Percentiles rank a stretch among this genome's conserved stretches.
These are phyloP conservation scores for Pyrrhosoma nymphula DNA, from an alignment of 2,888 invertebrate species.

Conservation along the genomic window DNA sequence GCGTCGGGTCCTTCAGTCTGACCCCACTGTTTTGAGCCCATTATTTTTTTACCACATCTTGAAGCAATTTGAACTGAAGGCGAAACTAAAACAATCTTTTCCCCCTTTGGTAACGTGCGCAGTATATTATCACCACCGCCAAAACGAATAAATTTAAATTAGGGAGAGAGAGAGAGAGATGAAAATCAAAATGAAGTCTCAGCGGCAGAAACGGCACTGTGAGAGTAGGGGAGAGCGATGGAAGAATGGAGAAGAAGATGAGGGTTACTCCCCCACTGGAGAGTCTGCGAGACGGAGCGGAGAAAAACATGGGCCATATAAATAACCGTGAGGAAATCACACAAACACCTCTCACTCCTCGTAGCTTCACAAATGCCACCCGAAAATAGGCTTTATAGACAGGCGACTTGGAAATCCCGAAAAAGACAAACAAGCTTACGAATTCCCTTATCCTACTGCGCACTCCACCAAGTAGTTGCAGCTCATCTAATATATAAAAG, in stretches of 20 bases:
- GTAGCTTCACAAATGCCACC: not conserved
- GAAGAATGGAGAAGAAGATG: no score
- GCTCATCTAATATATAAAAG: no score
- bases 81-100: no score
- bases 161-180: not conserved
- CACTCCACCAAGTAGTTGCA: no score
- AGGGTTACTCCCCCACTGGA: not conserved
- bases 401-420: not conserved
- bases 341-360: conserved; percentile 12
- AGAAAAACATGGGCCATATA: not conserved
- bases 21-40: no score
- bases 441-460: not conserved
- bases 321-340: not conserved
- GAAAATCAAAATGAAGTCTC: not conserved
- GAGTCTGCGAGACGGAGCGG: not conserved
- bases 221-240: not conserved
- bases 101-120: not conserved
- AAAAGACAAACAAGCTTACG: not conserved
- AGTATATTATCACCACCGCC: not conserved
- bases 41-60: not conserved
- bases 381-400: conserved; percentile 1
- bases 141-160: conserved; percentile 8
- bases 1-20: no score
- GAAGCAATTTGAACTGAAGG: not conserved
- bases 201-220: not conserved